These are phyloP conservation scores for Latheticus oryzae DNA, from an alignment of 2,888 invertebrate species.

Conservation along the genomic window DNA sequence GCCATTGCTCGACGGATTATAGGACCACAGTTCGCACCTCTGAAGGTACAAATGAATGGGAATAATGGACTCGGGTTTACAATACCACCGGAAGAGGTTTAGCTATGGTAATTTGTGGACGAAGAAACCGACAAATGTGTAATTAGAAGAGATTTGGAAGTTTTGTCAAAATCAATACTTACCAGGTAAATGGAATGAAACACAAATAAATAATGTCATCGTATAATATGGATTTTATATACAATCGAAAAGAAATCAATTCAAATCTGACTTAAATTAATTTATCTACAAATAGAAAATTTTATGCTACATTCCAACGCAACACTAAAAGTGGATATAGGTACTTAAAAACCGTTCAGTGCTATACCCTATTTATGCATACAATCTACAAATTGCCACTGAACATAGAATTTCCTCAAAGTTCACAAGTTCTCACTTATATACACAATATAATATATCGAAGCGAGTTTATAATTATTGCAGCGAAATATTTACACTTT, in stretches of 20 bases:
- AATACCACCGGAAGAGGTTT: slow-evolving; percentile 61
- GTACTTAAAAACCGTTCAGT: slow-evolving; percentile 41
- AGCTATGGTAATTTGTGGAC: slow-evolving; percentile 53
- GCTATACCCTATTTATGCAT: slow-evolving; percentile 43
- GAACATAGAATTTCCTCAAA: slow-evolving; percentile 48
- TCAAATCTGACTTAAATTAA: slow-evolving; percentile 44
- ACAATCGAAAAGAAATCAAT: slow-evolving; percentile 53
- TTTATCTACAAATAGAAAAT: slow-evolving; percentile 48
- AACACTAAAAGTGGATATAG: slow-evolving; percentile 34
- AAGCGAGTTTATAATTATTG: slow-evolving; percentile 47
- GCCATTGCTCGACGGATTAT: slow-evolving; percentile 60
- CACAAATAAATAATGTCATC: slow-evolving; percentile 49
- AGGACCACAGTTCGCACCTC: slow-evolving; percentile 61
- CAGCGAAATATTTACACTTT: slow-evolving; percentile 52
- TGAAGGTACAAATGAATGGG: slow-evolving; percentile 51
- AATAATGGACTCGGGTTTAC: slow-evolving; percentile 54
- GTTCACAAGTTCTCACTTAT: slow-evolving; percentile 34
- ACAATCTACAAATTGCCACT: slow-evolving; percentile 56
- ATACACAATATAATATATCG: slow-evolving; percentile 34
- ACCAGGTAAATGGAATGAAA: slow-evolving; percentile 46
- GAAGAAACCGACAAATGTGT: too few relatives aligned
- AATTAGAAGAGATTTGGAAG: background rate
- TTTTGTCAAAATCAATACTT: slow-evolving; percentile 9
- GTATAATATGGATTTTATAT: slow-evolving; percentile 53
- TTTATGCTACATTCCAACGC: slow-evolving; percentile 43